Conservation (phyloP, 2,797 vertebrate genomes). For the Tokudaia tokunoshimensis region DNA sequence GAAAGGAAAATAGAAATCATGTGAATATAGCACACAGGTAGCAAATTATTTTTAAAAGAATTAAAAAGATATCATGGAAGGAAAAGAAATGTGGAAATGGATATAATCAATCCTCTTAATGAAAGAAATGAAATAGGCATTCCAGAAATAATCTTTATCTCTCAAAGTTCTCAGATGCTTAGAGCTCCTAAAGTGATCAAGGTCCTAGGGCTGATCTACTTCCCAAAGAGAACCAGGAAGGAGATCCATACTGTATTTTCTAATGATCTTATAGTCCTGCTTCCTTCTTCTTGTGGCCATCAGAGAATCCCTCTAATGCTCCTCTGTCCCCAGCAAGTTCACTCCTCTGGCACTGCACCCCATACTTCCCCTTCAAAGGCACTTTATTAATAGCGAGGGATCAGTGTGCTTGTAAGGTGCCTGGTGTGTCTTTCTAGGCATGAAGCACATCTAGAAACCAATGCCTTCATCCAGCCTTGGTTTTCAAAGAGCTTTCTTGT, state of each 20-base stretch:
- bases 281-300: constrained; percentile 35
- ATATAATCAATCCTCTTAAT: background rate
- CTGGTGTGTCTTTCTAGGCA: background rate
- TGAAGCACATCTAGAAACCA: background rate
- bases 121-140: background rate
- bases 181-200: background rate
- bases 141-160: background rate
- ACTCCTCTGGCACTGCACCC: background rate
- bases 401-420: background rate
- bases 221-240: constrained; percentile 12
- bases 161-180: constrained; percentile 12
- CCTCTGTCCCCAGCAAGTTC: background rate
- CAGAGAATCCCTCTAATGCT: background rate
- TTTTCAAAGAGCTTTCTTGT: constrained; percentile 41
- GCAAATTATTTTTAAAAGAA: background rate
- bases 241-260: background rate
- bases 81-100: background rate
- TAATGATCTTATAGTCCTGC: background rate
- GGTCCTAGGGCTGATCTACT: background rate
- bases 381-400: background rate
- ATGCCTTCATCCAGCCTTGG: background rate
- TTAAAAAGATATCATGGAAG: background rate
- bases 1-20: background rate
- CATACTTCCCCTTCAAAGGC: background rate
- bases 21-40: background rate